Evolutionary conservation across 2,888 invertebrate species (phyloP).

Genomic region (Psylliodes chrysocephalus): DNA sequence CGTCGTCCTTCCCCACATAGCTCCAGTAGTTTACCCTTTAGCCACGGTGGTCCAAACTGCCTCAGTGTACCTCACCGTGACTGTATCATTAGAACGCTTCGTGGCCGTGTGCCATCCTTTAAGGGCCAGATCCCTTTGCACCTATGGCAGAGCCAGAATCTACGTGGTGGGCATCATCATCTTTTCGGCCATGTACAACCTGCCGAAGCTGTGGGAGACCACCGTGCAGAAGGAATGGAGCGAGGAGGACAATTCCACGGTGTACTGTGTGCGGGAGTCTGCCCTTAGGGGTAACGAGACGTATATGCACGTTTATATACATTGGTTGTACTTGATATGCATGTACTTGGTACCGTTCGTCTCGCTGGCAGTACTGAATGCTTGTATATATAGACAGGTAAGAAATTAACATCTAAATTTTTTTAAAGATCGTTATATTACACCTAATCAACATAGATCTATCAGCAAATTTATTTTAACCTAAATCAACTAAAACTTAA

Average conservation of each 20-base stretch:
- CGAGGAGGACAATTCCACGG: conserved; percentile 58
- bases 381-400: conserved; percentile 89
- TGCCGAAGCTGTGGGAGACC: conserved; percentile 83
- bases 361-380: conserved; percentile 88
- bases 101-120: conserved; percentile 94
- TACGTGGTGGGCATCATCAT: conserved; percentile 85
- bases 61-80: conserved; percentile 90
- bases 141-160: conserved; percentile 84
- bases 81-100: conserved; percentile 92
- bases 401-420: too few relatives aligned
- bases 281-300: conserved; percentile 74
- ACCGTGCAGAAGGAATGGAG: conserved; percentile 60
- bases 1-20: conserved; percentile 82
- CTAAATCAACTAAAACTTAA: too few relatives aligned
- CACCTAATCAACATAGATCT: too few relatives aligned
- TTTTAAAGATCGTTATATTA: too few relatives aligned
- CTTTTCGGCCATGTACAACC: conserved; percentile 86
- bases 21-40: conserved; percentile 83
- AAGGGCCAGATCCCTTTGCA: conserved; percentile 88
- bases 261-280: conserved; percentile 79
- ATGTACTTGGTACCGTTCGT: conserved; percentile 94
- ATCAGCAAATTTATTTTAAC: too few relatives aligned
- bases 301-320: conserved; percentile 89
- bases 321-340: conserved; percentile 93
- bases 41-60: conserved; percentile 92